A percentile compares a stretch with the other conserved stretches of the same genome.
These are phyloP conservation scores for Schizopygopsis pylzovi DNA, from an alignment of 2,797 vertebrate species.

Conservation along the genomic window DNA sequence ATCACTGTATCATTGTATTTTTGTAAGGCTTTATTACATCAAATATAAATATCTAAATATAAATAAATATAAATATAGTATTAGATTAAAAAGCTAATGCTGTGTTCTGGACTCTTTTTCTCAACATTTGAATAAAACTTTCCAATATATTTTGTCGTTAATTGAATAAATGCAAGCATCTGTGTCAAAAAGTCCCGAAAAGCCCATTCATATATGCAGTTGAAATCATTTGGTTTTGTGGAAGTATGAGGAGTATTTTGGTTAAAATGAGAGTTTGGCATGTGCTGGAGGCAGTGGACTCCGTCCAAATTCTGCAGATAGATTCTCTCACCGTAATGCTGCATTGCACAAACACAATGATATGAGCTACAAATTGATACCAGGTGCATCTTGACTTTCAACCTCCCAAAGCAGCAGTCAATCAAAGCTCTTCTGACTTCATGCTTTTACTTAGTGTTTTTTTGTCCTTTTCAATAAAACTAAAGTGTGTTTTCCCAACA, in stretches of 20 bases:
- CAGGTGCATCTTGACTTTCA: constrained; percentile 40
- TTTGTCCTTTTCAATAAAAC: constrained; percentile 2
- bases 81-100: not conserved
- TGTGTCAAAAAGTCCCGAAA: not conserved
- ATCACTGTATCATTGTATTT: not conserved
- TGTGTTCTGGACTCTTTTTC: not conserved
- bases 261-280: constrained; percentile 15
- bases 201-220: not conserved
- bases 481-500: not conserved
- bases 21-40: not conserved
- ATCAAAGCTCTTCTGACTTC: constrained; percentile 32
- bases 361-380: constrained; percentile 40
- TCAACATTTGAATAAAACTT: not conserved
- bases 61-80: not conserved
- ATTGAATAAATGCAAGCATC: not conserved
- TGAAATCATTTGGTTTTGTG: not conserved
- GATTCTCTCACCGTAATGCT: constrained; percentile 10
- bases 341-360: constrained; percentile 31
- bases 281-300: constrained; percentile 29
- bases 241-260: not conserved
- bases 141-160: not conserved
- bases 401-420: constrained; percentile 31
- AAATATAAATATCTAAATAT: not conserved
- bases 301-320: constrained; percentile 2
- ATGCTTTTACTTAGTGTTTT: constrained; percentile 1